phyloP scores from a whole-genome alignment of 1,140 invertebrate genomes.

The Drosophila grimshawi region DNA sequence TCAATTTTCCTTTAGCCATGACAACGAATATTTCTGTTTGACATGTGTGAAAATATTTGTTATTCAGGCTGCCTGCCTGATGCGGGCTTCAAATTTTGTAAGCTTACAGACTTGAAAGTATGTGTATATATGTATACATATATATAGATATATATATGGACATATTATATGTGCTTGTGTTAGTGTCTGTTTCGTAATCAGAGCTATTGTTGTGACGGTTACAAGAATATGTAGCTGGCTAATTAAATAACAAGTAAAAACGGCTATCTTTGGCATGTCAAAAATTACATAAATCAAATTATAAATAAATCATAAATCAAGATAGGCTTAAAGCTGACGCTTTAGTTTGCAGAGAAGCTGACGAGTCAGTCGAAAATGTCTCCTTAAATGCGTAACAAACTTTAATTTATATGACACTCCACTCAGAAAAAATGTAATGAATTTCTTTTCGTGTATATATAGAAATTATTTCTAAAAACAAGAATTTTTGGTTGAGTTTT shows the following conservation, averaged over 20 bases:
- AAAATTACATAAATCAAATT: too few relatives aligned
- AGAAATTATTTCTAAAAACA: too few relatives aligned
- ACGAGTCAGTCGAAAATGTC: too few relatives aligned
- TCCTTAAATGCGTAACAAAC: too few relatives aligned
- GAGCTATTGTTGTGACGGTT: slow-evolving; percentile 5
- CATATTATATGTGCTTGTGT: slow-evolving; percentile 5
- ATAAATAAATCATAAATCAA: too few relatives aligned
- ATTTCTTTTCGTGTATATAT: too few relatives aligned
- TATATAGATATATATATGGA: background rate
- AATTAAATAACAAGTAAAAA: slow-evolving; percentile 2
- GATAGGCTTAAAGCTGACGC: too few relatives aligned
- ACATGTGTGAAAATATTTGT: slow-evolving; percentile 71
- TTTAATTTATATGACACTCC: too few relatives aligned
- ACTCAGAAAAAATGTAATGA: too few relatives aligned
- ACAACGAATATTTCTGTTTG: slow-evolving; percentile 72
- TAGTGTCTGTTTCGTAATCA: background rate
- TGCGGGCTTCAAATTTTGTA: slow-evolving; percentile 29
- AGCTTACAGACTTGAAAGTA: background rate
- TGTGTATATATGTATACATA: slow-evolving; percentile 1
- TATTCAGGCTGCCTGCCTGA: slow-evolving; percentile 14
- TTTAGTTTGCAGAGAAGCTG: too few relatives aligned
- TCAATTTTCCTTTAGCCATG: slow-evolving; percentile 70
- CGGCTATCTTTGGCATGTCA: too few relatives aligned
- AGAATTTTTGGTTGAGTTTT: too few relatives aligned
- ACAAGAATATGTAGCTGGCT: background rate